These are phyloP conservation scores for Bryconaethiops microstoma DNA, from an alignment of 2,797 vertebrate genomes.

Conservation along the genomic window DNA sequence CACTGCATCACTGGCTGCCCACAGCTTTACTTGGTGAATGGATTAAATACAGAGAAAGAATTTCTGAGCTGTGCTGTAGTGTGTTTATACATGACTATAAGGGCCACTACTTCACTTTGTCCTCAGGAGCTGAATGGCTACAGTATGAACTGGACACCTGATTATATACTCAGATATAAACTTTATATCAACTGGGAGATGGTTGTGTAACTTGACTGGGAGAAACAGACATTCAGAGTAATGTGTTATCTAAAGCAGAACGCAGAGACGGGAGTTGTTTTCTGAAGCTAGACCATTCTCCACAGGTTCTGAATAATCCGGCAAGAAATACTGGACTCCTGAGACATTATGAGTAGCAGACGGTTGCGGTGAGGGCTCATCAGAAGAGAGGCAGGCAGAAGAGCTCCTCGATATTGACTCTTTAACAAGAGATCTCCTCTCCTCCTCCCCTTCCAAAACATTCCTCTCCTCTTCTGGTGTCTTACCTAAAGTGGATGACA, in stretches of 20 bases:
- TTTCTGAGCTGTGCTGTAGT: too few relatives aligned
- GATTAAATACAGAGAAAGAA: too few relatives aligned
- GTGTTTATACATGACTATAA: too few relatives aligned
- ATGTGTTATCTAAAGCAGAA: constrained; percentile 62
- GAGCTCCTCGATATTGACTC: constrained; percentile 12
- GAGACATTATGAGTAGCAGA: constrained; percentile 16
- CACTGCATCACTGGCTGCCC: too few relatives aligned
- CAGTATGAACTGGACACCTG: background rate
- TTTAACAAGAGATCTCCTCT: background rate
- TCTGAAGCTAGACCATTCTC: constrained; percentile 24
- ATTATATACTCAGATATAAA: too few relatives aligned
- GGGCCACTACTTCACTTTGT: too few relatives aligned
- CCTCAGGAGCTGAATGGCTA: too few relatives aligned
- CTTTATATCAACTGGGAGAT: too few relatives aligned
- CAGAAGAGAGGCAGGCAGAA: background rate
- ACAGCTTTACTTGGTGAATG: too few relatives aligned
- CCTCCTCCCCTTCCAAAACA: background rate
- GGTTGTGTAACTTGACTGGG: background rate
- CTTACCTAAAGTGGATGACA: background rate
- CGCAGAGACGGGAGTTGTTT: constrained; percentile 63
- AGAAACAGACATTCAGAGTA: background rate
- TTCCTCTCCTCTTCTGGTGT: background rate
- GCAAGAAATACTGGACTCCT: constrained; percentile 28
- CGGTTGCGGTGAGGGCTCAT: background rate
- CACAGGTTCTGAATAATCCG: constrained; percentile 36